Base-by-base conservation (phyloP, 2,113 vertebrate genomes). In the Sminthopsis crassicaudata region DNA sequence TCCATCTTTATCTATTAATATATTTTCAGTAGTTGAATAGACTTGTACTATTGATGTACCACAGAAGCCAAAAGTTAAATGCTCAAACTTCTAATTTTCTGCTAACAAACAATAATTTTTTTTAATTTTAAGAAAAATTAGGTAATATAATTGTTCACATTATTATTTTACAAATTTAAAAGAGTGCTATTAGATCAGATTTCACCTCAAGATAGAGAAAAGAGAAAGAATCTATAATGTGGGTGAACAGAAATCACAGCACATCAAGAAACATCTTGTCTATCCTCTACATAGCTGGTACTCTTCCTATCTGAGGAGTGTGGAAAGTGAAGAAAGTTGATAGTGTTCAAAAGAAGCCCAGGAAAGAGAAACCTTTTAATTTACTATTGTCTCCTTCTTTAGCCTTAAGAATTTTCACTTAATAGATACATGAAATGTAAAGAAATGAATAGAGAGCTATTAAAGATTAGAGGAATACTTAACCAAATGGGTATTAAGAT, bases 401-500 rank as follows among this genome's bases (percentile, higher is more conserved):
- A 96, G 12, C 42, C 8, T 90, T 50, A 95, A 92, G 93, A 94
- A 93, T 51, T 23, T 84, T 0, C 12, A 95, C 89, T 97, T 94
- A 89, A 95, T 27, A 95, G n/a, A 88, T 90, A 94, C 8, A 25
- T 91, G 46, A 95, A 93, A 94, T 9, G 46, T n/a, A 94, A 53
- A 95, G 42, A 36, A 89, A 91, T 94, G 98, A 94, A 96, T 92
- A 96, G 26, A 96, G 92, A 48, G 19, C 67, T 93, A 52, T 89
- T 88, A 91, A 90, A 98, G 92, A 91, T 25, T 96, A 96, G 95
- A 96, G 92, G 0, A 11, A 84, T 96, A 94, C 92, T 98, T 97
- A 97, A 89, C 94, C 96, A 60, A 96, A 93, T 0, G 24, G 95
- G 95, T 93, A 95, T 9, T 76, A 95, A 97, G 97, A 97, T 98